Percentiles rank a stretch among this genome's conserved stretches.
phyloP scores from a whole-genome alignment of 2,797 vertebrate genomes.

The Danio kyathit region DNA sequence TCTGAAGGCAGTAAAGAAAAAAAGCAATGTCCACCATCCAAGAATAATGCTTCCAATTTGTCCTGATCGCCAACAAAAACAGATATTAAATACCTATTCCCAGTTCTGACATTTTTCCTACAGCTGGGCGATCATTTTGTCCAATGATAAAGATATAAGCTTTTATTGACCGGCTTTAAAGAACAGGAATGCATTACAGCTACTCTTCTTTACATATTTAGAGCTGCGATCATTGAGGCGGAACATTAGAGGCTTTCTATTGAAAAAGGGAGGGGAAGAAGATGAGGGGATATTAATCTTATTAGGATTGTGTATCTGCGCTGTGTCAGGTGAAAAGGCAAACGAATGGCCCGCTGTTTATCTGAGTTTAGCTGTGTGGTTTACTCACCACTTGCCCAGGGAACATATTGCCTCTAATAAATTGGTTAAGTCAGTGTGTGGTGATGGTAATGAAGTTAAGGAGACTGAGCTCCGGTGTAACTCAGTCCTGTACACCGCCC shows the following conservation, averaged over 20 bases:
- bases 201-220: conserved; percentile 55
- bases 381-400: conserved; percentile 88
- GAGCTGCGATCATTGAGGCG: conserved; percentile 64
- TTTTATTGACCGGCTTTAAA: background rate
- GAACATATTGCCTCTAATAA: conserved; percentile 90
- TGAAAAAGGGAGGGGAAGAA: conserved; percentile 74
- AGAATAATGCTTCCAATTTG: no score
- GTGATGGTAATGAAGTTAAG: conserved; percentile 92
- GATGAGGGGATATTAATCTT: conserved; percentile 89
- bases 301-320: conserved; percentile 95
- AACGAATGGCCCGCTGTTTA: conserved; percentile 96
- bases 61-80: no score
- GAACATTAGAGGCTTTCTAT: conserved; percentile 72
- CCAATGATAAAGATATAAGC: conserved; percentile 51
- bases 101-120: no score
- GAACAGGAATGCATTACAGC: conserved; percentile 1
- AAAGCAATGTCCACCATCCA: no score
- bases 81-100: no score
- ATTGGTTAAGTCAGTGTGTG: conserved; percentile 89
- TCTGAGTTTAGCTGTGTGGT: conserved; percentile 92
- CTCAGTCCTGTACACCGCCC: conserved; percentile 69
- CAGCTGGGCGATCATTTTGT: background rate
- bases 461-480: conserved; percentile 74
- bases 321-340: conserved; percentile 94
- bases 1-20: no score